Percentiles rank a stretch among this genome's conserved stretches.
phyloP scores from a whole-genome alignment of 2,113 vertebrate genomes.

The Hippocampus barbouri region DNA sequence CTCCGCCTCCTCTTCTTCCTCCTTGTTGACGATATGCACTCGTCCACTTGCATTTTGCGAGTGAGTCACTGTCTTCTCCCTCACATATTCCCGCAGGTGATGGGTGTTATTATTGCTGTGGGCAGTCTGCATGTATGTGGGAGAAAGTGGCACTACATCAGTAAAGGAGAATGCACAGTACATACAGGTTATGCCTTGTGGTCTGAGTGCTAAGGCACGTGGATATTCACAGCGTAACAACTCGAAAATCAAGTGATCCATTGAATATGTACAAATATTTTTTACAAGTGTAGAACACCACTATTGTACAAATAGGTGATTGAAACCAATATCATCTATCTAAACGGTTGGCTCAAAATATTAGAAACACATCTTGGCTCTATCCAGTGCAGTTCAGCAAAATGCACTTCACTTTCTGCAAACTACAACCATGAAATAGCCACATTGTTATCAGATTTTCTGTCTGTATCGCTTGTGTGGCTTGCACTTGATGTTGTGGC shows the following conservation, averaged over 20 bases:
- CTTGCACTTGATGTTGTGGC: not conserved
- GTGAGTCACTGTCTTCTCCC: constrained; percentile 54
- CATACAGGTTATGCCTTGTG: constrained; percentile 17
- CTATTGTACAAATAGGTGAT: not conserved
- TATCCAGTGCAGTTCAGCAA: not conserved
- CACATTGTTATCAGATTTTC: not conserved
- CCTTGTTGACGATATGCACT: constrained; percentile 22
- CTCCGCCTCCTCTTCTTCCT: constrained; percentile 17
- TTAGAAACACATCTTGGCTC: not conserved
- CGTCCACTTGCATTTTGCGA: constrained; percentile 39
- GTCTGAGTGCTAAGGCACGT: constrained; percentile 6
- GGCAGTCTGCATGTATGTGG: constrained; percentile 45
- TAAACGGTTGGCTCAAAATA: not conserved
- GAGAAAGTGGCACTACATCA: constrained; percentile 38
- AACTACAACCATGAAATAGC: not conserved
- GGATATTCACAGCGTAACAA: constrained; percentile 6
- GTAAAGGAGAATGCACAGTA: constrained; percentile 23
- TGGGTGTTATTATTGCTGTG: constrained; percentile 38
- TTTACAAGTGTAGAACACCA: not conserved
- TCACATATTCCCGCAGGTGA: constrained; percentile 29
- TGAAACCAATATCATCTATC: not conserved
- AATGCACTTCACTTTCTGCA: not conserved
- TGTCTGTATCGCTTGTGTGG: not conserved
- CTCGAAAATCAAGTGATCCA: not conserved
- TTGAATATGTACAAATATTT: not conserved